Evolutionary conservation across 2,797 vertebrate species (phyloP).

Genomic region (Sparus aurata): DNA sequence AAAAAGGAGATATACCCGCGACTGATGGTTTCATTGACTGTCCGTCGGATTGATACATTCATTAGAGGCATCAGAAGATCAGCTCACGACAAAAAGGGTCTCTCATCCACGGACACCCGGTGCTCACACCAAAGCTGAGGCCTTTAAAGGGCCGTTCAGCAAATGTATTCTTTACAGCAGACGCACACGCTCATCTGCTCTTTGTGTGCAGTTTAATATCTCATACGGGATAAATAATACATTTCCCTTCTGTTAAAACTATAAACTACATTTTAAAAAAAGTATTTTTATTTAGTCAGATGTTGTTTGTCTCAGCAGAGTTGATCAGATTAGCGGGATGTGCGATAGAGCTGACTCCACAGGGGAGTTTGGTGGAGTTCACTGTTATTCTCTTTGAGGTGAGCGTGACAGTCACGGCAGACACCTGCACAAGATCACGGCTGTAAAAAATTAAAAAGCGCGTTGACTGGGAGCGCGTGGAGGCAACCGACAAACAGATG

Average conservation of each 20-base stretch:
- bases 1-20: constrained; percentile 5
- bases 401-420: constrained; percentile 65
- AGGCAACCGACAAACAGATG: constrained; percentile 40
- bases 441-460: constrained; percentile 60
- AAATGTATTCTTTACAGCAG: neutral
- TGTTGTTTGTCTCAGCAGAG: neutral
- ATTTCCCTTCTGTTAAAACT: neutral
- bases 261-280: neutral
- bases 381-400: constrained; percentile 64
- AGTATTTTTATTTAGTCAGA: neutral
- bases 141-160: constrained; percentile 2
- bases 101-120: neutral
- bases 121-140: neutral
- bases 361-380: constrained; percentile 10
- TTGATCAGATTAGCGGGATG: constrained; percentile 2
- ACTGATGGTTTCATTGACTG: neutral
- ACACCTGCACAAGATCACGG: constrained; percentile 74
- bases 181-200: neutral
- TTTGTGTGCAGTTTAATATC: neutral
- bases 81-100: neutral
- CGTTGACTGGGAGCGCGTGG: constrained; percentile 43
- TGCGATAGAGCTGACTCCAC: constrained; percentile 16
- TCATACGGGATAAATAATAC: constrained; percentile 4
- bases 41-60: neutral
- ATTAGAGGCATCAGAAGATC: constrained; percentile 3